These are phyloP conservation scores for Austrofundulus limnaeus DNA, from an alignment of 2,113 vertebrate genomes.

Conservation along the genomic window DNA sequence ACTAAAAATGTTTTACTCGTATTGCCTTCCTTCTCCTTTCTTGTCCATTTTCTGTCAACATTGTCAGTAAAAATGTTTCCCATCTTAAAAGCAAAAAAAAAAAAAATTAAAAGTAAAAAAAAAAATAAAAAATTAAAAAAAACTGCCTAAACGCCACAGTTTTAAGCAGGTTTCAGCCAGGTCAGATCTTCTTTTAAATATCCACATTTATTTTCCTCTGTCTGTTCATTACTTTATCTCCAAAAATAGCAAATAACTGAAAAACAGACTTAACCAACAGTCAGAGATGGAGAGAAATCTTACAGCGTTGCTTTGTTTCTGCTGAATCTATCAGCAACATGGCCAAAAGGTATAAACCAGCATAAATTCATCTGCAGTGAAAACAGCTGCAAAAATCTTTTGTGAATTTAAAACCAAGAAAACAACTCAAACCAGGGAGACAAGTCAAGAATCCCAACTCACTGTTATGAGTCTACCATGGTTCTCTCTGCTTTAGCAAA, in stretches of 20 bases:
- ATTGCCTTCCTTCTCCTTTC: background rate
- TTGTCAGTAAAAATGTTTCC: constrained; percentile 15
- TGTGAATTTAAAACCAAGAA: background rate
- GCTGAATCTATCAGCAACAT: constrained; percentile 4
- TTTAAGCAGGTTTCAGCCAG: background rate
- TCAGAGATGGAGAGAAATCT: background rate
- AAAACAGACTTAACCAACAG: background rate
- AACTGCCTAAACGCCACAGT: background rate
- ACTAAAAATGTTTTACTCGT: constrained; percentile 43
- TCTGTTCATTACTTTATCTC: background rate
- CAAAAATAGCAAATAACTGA: constrained; percentile 2
- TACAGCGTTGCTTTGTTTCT: constrained; percentile 4
- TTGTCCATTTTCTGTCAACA: constrained; percentile 1
- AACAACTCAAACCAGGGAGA: background rate
- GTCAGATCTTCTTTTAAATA: background rate
- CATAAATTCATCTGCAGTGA: background rate
- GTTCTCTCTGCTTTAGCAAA: no score
- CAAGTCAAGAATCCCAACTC: background rate
- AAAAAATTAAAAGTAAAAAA: no score
- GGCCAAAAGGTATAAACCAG: background rate
- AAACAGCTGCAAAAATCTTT: background rate
- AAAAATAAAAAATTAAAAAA: no score
- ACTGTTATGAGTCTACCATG: background rate
- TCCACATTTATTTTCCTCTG: background rate
- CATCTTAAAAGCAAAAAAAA: background rate